These are phyloP conservation scores for Balearica regulorum DNA, from an alignment of 2,797 vertebrate species.

Conservation along the genomic window DNA sequence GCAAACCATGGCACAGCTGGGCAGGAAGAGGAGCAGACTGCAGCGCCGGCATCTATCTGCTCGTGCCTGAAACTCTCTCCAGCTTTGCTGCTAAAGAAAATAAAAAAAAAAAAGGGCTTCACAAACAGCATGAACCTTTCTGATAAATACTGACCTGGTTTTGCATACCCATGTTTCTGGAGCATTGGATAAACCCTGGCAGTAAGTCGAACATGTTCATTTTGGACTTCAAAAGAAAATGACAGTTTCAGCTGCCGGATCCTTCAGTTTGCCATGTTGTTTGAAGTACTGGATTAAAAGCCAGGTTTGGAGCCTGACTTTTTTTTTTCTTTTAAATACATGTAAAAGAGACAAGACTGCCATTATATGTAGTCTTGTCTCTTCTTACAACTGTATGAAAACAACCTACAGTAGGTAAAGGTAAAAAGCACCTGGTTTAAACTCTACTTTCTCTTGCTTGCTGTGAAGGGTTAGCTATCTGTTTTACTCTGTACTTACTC, in stretches of 20 bases:
- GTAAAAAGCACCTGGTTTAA: not conserved
- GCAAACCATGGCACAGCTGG: slow-evolving; percentile 59
- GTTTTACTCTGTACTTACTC: not conserved
- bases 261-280: not conserved
- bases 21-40: slow-evolving; percentile 65
- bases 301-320: not conserved
- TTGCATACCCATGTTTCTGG: not conserved
- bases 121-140: not conserved
- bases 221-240: slow-evolving; percentile 16
- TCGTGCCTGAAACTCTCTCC: not conserved
- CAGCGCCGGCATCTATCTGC: not conserved
- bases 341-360: not conserved
- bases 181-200: not conserved
- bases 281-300: not conserved
- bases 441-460: not conserved
- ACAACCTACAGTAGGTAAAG: not conserved
- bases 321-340: not conserved
- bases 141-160: not conserved
- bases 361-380: not conserved
- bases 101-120: not conserved
- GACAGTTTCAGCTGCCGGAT: not conserved
- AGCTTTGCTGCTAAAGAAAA: slow-evolving; percentile 1
- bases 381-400: not conserved
- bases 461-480: not conserved
- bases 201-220: not conserved